phyloP scores from a whole-genome alignment of 2,113 vertebrate genomes.

The Forbesichthys papilliferus region DNA sequence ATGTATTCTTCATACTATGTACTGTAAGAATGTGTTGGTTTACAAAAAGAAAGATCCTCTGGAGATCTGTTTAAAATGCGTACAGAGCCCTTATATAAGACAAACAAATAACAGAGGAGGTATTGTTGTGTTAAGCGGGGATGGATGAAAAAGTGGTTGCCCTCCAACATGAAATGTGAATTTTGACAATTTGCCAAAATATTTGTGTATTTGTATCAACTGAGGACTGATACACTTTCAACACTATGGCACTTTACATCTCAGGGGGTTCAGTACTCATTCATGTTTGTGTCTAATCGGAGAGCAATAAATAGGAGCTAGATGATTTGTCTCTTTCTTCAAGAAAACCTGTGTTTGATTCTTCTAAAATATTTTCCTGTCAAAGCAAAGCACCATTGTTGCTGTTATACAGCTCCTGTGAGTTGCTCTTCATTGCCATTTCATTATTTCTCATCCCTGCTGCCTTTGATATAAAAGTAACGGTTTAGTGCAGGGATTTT shows the following conservation, averaged over 20 bases:
- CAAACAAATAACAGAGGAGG: slow-evolving; percentile 10
- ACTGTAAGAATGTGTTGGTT: slow-evolving; percentile 45
- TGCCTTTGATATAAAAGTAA: slow-evolving; percentile 9
- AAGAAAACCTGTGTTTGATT: neutral
- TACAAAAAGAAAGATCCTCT: slow-evolving; percentile 34
- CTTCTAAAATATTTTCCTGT: neutral
- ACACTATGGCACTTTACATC: slow-evolving; percentile 1
- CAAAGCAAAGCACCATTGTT: neutral
- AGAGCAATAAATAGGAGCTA: slow-evolving; percentile 2
- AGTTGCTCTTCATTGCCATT: neutral
- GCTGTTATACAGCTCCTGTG: neutral
- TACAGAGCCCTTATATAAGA: neutral
- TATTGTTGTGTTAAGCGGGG: slow-evolving; percentile 17
- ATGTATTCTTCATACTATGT: slow-evolving; percentile 42
- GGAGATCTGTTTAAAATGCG: slow-evolving; percentile 35
- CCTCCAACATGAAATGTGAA: slow-evolving; percentile 37
- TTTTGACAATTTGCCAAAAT: slow-evolving; percentile 54
- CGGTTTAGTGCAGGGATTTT: neutral
- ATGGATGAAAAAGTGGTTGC: slow-evolving; percentile 43
- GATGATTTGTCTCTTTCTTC: neutral
- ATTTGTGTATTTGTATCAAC: slow-evolving; percentile 42
- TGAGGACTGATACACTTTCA: slow-evolving; percentile 29
- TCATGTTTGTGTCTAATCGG: neutral
- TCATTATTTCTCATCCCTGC: slow-evolving; percentile 8
- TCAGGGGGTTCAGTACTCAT: neutral